Percentiles rank a stretch among this genome's conserved stretches.
These are phyloP conservation scores for Synanthedon andrenaeformis DNA, from an alignment of 2,888 invertebrate genomes.

Conservation along the genomic window DNA sequence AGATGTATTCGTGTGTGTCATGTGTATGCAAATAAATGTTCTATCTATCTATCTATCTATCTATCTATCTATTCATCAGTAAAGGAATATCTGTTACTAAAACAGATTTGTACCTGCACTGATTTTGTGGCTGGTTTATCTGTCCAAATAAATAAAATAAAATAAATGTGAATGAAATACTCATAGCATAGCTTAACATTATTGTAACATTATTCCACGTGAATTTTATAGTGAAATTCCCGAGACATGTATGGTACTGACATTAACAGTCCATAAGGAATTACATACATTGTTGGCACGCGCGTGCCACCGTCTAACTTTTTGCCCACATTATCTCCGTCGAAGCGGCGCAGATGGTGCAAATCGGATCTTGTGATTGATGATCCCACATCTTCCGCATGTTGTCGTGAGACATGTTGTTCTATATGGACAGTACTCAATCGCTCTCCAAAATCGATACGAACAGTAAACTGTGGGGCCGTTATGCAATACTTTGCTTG, in stretches of 20 bases:
- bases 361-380: slow-evolving; percentile 44
- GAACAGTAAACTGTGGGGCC: slow-evolving; percentile 40
- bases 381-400: slow-evolving; percentile 45
- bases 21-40: no score
- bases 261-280: slow-evolving; percentile 19
- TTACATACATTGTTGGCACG: slow-evolving; percentile 22
- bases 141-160: no score
- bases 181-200: no score
- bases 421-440: slow-evolving; percentile 8
- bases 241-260: background rate
- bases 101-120: no score
- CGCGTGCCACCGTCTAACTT: slow-evolving; percentile 31
- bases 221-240: no score
- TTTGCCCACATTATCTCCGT: slow-evolving; percentile 44
- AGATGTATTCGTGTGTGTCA: no score
- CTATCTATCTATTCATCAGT: no score
- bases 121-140: no score
- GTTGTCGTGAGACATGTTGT: slow-evolving; percentile 23
- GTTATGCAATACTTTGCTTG: slow-evolving; percentile 43
- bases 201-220: no score
- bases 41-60: no score
- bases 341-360: slow-evolving; percentile 26
- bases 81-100: no score
- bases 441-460: slow-evolving; percentile 38
- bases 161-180: no score